Evolutionary conservation across 2,113 vertebrate species (phyloP), one percentile per base, ranked within the genome.

Genomic region (Siniperca chuatsi): DNA sequence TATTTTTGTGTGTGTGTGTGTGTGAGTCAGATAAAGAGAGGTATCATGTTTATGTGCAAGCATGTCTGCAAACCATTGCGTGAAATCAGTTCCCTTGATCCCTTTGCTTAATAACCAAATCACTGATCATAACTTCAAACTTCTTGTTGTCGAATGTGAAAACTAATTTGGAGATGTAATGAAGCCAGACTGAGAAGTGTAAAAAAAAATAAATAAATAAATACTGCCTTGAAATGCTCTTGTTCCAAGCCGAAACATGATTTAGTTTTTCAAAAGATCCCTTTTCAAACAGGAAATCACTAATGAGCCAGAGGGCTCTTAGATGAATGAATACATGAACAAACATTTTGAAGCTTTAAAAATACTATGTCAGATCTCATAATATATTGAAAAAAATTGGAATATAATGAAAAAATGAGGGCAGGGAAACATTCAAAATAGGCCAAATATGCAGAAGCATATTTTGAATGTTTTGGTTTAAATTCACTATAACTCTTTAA

Each of bases 281-380:
- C 82, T 86, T 87, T 88, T 87, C 89, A 85, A 91, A 88, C 71
- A 82, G 72, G 66, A 87, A 92, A 85, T 83, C 73, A 81, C 83
- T 81, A 93, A 93, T 88, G 78, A 93, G 83, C 73, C 79, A 69
- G 68, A 75, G 74, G 85, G 73, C 48, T 80, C 52, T 57, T 48
- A 35, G 57, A 87, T 74, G 55, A 88, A 86, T 84, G 4, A 79
- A 83, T 83, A 68, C 71, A 83, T 66, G 46, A 92, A 88, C 68
- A 72, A 92, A 88, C 68, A 72, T 42, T 77, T 74, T 50, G 18
- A 82, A 82, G 84, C 69, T 42, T 52, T 16, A 46, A 84, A 46
- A 84, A 74, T 67, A 62, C 25, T 69, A 60, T 1, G 29, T 84
- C 44, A 46, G 18, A 79, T 72, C 66, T 82, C 48, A 64, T 58